Evolutionary conservation across 2,797 vertebrate species (phyloP).

Genomic region (Enteromius unitaeniatus): DNA sequence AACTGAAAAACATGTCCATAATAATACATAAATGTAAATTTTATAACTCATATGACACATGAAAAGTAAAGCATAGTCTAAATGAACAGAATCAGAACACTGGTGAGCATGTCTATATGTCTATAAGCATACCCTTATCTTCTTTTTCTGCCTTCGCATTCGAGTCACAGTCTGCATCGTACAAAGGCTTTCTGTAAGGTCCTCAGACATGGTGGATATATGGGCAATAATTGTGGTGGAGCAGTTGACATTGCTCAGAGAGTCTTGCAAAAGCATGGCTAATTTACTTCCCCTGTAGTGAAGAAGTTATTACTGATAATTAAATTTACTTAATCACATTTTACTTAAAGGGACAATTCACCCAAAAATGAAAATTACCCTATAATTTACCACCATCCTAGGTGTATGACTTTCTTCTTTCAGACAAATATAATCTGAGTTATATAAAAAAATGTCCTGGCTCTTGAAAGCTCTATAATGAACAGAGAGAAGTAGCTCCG

Average conservation of each 20-base stretch:
- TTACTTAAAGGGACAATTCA: neutral
- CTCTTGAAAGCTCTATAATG: neutral
- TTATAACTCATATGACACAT: neutral
- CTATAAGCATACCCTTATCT: constrained; percentile 84
- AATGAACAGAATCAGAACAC: neutral
- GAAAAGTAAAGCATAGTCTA: neutral
- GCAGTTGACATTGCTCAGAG: constrained; percentile 92
- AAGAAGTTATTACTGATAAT: constrained; percentile 22
- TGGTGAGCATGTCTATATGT: neutral
- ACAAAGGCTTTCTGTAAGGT: constrained; percentile 89
- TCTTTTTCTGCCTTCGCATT: constrained; percentile 92
- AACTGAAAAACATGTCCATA: neutral
- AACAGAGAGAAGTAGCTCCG: no score
- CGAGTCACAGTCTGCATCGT: constrained; percentile 92
- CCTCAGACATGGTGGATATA: constrained; percentile 84
- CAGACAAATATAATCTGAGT: neutral
- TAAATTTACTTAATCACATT: neutral
- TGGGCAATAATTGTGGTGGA: constrained; percentile 92
- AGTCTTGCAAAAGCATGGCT: constrained; percentile 94
- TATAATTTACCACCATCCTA: neutral
- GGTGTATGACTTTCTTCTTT: neutral
- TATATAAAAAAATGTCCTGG: neutral
- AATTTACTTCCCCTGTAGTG: constrained; percentile 90
- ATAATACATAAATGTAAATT: neutral
- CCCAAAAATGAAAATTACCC: neutral